These are phyloP conservation scores for Brachyopa scutellaris DNA, from an alignment of 2,888 invertebrate genomes.

Conservation along the genomic window DNA sequence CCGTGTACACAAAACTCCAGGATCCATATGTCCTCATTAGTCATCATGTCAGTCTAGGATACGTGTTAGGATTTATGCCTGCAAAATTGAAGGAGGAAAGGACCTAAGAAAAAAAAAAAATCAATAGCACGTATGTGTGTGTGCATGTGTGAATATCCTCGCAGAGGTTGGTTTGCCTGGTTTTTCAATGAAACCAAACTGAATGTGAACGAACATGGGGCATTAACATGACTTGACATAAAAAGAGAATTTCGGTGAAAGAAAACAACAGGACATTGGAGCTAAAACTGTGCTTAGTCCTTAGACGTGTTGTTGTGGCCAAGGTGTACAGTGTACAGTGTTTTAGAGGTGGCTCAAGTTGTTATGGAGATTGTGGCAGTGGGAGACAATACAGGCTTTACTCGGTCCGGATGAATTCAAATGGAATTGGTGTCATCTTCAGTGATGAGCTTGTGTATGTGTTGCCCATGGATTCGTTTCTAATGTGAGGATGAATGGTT, in stretches of 20 bases:
- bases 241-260: conserved; percentile 14
- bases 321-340: neutral
- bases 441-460: too few relatives aligned
- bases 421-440: too few relatives aligned
- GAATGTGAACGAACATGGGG: conserved; percentile 27
- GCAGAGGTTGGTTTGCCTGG: conserved; percentile 44
- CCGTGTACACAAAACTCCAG: conserved; percentile 30
- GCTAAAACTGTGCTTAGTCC: conserved; percentile 5
- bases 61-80: conserved; percentile 68
- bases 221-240: conserved; percentile 34
- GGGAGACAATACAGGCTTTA: neutral
- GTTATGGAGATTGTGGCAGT: neutral
- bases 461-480: too few relatives aligned
- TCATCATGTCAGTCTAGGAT: conserved; percentile 63
- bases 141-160: too few relatives aligned
- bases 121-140: neutral
- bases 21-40: conserved; percentile 67
- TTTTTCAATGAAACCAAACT: conserved; percentile 45
- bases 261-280: neutral
- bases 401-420: too few relatives aligned
- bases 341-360: neutral
- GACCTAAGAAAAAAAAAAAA: neutral
- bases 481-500: too few relatives aligned
- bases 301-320: neutral
- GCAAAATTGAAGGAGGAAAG: conserved; percentile 43